phyloP scores from a whole-genome alignment of 2,113 vertebrate genomes.

The Muntiacus muntjak region DNA sequence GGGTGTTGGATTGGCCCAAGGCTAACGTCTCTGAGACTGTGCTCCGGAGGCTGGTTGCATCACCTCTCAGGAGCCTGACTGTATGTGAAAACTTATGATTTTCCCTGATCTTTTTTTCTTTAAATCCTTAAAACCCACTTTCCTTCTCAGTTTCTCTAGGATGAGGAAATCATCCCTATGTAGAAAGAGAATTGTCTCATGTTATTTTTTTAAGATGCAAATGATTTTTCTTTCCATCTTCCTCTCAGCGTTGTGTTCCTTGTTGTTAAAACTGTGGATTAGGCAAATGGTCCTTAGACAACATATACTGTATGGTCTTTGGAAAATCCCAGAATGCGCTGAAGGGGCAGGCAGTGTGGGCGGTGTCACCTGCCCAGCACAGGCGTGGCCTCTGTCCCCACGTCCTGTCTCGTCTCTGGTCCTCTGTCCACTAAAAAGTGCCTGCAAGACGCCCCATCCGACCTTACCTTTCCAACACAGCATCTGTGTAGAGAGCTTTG shows the following conservation, averaged over 20 bases:
- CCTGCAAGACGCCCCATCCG: rapidly evolving
- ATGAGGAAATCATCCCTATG: neutral
- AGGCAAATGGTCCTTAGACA: neutral
- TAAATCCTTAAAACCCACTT: neutral
- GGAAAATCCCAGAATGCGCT: neutral
- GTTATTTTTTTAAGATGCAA: neutral
- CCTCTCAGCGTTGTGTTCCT: neutral
- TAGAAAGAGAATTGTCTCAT: neutral
- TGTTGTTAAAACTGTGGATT: neutral
- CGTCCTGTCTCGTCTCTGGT: rapidly evolving
- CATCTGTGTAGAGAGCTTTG: slow-evolving; percentile 24
- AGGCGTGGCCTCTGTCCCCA: neutral
- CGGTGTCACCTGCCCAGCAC: rapidly evolving
- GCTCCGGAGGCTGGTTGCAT: neutral
- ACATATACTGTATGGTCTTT: neutral
- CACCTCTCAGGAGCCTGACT: neutral
- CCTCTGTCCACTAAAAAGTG: neutral
- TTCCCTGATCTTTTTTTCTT: neutral
- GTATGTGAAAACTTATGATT: neutral
- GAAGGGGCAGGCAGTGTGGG: neutral
- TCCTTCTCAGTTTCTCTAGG: neutral
- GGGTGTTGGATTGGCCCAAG: neutral
- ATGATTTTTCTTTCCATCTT: neutral
- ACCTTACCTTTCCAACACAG: neutral
- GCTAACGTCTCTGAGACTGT: neutral